Conservation (phyloP, 2,797 vertebrate species). For the Tenualosa thibaudeaui region DNA sequence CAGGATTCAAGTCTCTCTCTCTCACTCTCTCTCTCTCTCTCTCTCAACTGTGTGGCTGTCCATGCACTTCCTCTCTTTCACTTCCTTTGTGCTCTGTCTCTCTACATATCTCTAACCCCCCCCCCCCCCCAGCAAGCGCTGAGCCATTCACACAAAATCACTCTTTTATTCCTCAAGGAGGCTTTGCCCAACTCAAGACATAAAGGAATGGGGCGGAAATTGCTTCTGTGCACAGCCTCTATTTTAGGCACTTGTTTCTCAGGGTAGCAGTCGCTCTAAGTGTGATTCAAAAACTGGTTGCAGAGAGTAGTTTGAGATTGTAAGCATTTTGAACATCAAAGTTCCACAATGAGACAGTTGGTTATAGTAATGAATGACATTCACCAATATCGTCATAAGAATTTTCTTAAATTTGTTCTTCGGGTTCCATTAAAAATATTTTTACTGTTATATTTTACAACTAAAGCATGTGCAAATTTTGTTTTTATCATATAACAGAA, state of each 20-base stretch:
- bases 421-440: too few species aligned
- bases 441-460: too few species aligned
- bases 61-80: neutral
- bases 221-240: slow-evolving; percentile 14
- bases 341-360: neutral
- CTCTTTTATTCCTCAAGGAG: slow-evolving; percentile 23
- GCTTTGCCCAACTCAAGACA: slow-evolving; percentile 19
- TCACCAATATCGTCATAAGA: too few species aligned
- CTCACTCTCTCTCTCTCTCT: neutral
- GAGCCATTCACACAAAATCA: slow-evolving; percentile 16
- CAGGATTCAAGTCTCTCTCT: slow-evolving; percentile 26
- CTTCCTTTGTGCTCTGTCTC: neutral
- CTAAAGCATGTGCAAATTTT: too few species aligned
- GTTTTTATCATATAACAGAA: too few species aligned
- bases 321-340: neutral
- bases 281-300: neutral
- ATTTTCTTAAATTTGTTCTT: too few species aligned
- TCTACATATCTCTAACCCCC: neutral
- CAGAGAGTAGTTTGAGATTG: neutral
- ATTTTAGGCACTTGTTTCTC: slow-evolving; percentile 7
- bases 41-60: neutral
- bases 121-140: neutral
- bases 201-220: slow-evolving; percentile 12
- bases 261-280: neutral
- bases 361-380: neutral